Base-by-base conservation (phyloP, 2,888 invertebrate genomes). In the Hypomecis punctinalis region DNA sequence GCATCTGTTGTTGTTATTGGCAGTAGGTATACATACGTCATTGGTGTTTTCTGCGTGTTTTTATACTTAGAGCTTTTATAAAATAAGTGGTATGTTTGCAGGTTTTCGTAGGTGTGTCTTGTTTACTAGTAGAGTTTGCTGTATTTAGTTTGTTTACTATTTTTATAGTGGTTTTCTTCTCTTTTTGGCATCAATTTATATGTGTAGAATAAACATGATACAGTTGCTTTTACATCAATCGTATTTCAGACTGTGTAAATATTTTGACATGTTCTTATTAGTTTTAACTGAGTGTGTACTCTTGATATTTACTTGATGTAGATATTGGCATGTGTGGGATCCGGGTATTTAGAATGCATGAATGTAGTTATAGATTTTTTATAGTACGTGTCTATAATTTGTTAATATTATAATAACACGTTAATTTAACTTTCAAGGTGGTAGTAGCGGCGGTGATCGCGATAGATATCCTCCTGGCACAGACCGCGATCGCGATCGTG, bases 341-440 rank as follows among this genome's bases (percentile, higher is more conserved):
- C 37, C 35, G 42, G 57, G 37, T 39, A 58, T 36, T 53, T 63
- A 46, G 8, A 40, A 40, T 59, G 63, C 59, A 63, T 59, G 59
- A 49, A 9, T 39, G n/a, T 57, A 43, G 39, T 52, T 61, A 35
- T 42, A 43, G 11, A 13, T 8, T 11, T 51, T 51, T 51, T 8
- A 36, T 39, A 51, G 37, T 13, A 39, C n/a, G 1, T 43, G 10
- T 40, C 5, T 0, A 13, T 23, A 10, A 23, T 6, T 52, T 39
- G 23, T 1, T 35, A 33, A 13, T n/a, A 6, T 33, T 23, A 33
- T 13, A 42, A 37, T 56, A 47, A 56, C 33, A 51, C n/a, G 10
- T 9, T 33, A 51, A 55, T 69, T 67, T 75, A 68, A 64, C 75
- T 81, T 85, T 82, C 37, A 90, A 91, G 92, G 90, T 85, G 92